Base-by-base conservation (phyloP, 2,797 vertebrate genomes). In the Phoebastria nigripes region DNA sequence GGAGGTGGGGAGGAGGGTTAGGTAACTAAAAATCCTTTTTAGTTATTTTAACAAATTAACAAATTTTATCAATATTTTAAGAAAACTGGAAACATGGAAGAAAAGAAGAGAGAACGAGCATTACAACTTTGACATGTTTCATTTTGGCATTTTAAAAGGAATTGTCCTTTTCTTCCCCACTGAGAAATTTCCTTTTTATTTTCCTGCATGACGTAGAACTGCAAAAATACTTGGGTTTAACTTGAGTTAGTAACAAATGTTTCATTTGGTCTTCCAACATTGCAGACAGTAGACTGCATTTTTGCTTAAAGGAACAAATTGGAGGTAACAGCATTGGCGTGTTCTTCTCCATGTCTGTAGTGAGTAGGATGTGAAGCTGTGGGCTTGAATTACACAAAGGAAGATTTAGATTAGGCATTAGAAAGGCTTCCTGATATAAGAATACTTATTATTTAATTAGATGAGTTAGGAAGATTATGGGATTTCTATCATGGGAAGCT, bases 401-500 rank as follows among this genome's bases (percentile, higher is more conserved):
- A 87, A 56, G 46, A 37, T 77, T 89, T 63, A 59, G 63, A 33
- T 41, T 66, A 77, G 47, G 47, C 49, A 28, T 82, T 85, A 87
- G 39, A 83, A 79, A 77, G 37, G 44, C 37, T 94, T 95, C 59
- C 83, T 92, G 55, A 15, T 70, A 5, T 70, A 55, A 63, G 70
- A 76, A 29, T 41, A 65, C 14, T 94, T 91, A 73, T 55, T 91
- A 71, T 89, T 89, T 93, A 54, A 86, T 95, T 59, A 83, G 71
- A n/a, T 83, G 51, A 61, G 16, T 81, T 84, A 59, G 62, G 54
- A 70, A 94, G 88, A 90, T 84, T 47, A 71, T 86, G 35, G 46
- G 42, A 65, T 94, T 87, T 88, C 46, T 79, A 0, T 82, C 70
- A 86, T 56, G 69, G 69, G 65, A 88, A 71, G 52, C n/a, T 71